A percentile compares a stretch with the other conserved stretches of the same genome.
Evolutionary conservation across 64 coral and sea anemone genomes (phyloP).

Genomic region (Orbicella faveolata): DNA sequence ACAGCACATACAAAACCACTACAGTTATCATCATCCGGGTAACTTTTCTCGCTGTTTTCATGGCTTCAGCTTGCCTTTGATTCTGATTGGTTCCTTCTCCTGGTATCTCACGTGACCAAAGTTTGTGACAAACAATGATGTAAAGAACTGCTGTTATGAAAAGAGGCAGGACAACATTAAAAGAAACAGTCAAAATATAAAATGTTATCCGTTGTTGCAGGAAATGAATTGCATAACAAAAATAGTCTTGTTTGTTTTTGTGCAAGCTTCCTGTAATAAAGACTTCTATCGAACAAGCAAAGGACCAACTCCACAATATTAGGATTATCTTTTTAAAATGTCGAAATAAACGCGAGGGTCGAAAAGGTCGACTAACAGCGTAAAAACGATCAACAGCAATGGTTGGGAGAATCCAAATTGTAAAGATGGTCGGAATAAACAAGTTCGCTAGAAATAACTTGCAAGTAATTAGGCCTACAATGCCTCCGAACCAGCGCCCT

Average conservation of each 20-base stretch:
- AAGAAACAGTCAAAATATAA: background rate
- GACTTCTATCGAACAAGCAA: background rate
- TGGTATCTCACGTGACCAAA: background rate
- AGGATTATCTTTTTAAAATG: background rate
- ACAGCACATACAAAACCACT: background rate
- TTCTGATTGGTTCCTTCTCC: constrained; percentile 15
- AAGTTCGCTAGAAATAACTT: background rate
- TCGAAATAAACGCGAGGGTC: background rate
- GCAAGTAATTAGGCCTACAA: background rate
- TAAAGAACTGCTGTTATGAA: background rate
- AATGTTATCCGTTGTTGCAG: background rate
- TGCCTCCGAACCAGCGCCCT: background rate
- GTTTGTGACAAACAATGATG: background rate
- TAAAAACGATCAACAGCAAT: constrained; percentile 19
- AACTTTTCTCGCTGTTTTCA: constrained; percentile 6
- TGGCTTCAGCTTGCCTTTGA: background rate
- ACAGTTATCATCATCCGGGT: constrained; percentile 18
- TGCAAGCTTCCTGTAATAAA: background rate
- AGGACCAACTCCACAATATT: background rate
- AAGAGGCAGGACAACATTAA: background rate
- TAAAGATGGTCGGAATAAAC: background rate
- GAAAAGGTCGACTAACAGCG: constrained; percentile 8
- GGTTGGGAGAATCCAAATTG: background rate
- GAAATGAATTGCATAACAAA: background rate
- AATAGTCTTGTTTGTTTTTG: background rate